Base-by-base conservation (phyloP, 2,797 vertebrate genomes). In the Aeoliscus strigatus region DNA sequence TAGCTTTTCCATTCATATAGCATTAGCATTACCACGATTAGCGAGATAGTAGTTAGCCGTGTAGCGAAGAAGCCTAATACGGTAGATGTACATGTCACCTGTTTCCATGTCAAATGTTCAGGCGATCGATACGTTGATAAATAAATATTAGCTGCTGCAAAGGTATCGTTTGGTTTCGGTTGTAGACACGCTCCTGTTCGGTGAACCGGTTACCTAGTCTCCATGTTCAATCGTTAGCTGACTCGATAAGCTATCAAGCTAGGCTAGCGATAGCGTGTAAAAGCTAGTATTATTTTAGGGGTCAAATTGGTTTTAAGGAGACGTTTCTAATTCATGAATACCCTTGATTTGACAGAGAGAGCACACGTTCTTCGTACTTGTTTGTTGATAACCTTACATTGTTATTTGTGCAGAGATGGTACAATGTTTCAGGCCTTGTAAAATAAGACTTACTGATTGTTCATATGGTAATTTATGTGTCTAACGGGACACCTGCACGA, bases 41-140 rank as follows among this genome's bases (percentile, higher is more conserved):
- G 79, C 78, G 45, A 71, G 31, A 50, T 80, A 81, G 79, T 78
- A 55, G 52, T 62, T 77, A 76, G 77, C 75, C 43, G 17, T 9
- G 28, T 28, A 53, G 71, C 51, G 60, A 64, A 40, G 47, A 32
- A 58, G 69, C 61, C 83, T 76, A 58, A 40, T 56, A 46, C 34
- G 56, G 50, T 66, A 59, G 6, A 6, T 39, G n/a, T 17, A 27
- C 27, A 37, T 65, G 31, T 60, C 41, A 59, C 3, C 1, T 2
- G 45, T 60, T 60, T 59, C 25, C 7, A 12, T 27, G 43, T 21
- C 45, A 23, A n/a, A 65, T 18, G 47, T 6, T 26, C 5, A 1
- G 2, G n/a, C 32, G 0, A 1, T 7, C 18, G 2, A 1, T 4
- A 4, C 3, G 4, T 48, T 14, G 3, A 1, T 23, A 13, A 29